Evolutionary conservation across 1,140 invertebrate species (phyloP), one percentile per base, ranked within the genome.

Genomic region (Delia radicum): DNA sequence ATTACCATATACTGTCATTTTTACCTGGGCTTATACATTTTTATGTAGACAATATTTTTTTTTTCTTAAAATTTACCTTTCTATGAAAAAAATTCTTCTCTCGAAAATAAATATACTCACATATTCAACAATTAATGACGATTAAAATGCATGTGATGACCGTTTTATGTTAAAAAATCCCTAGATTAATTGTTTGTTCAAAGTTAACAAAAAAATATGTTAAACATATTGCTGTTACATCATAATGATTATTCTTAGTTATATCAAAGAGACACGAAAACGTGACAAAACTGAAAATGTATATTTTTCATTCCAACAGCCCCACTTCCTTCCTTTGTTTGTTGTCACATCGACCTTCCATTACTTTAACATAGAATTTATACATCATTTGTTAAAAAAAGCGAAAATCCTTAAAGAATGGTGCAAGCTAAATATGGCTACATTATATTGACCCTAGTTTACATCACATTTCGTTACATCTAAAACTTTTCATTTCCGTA

Each of bases 81-180:
- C n/a, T n/a, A n/a, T n/a, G n/a, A n/a, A n/a, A n/a, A n/a, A n/a
- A n/a, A n/a, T n/a, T n/a, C n/a, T n/a, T n/a, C n/a, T n/a, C n/a
- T n/a, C n/a, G n/a, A n/a, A n/a, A n/a, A n/a, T n/a, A n/a, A n/a
- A n/a, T n/a, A n/a, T n/a, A n/a, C n/a, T n/a, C 0, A 55, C 18
- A 55, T 18, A 15, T 33, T 69, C 31, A 21, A 24, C 65, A 31
- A 69, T 69, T 69, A 69, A 69, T 69, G 37, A 69, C 31, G 65
- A 69, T 69, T 69, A 69, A 69, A 69, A 69, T 69, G 65, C 65
- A 33, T 69, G 29, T 33, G 65, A 69, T 69, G 65, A 69, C 65
- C 65, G 37, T 69, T 7, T 69, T 33, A 21, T 33, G 24, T 63
- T 7, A 21, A 21, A 69, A 69, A 69, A 69, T 69, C 65, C 31